Evolutionary conservation across 2,113 vertebrate genomes (phyloP).

Genomic region (Neopipo cinnamomea): DNA sequence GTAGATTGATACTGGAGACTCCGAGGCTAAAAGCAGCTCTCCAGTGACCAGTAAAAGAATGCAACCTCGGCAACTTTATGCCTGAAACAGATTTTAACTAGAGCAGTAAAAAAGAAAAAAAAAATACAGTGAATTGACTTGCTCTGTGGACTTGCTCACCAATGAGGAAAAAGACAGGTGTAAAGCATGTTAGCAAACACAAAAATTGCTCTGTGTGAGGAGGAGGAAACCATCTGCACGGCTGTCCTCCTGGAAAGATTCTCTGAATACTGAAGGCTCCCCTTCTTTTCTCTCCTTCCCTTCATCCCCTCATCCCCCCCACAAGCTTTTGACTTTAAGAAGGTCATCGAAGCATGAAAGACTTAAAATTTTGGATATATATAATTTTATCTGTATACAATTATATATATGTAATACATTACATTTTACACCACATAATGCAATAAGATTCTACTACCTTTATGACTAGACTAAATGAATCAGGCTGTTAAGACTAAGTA

Average conservation of each 20-base stretch:
- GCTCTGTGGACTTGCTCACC: background rate
- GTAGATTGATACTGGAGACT: background rate
- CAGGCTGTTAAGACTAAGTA: background rate
- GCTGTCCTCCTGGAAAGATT: background rate
- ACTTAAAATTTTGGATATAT: background rate
- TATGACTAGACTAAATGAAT: background rate
- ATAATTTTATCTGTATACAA: background rate
- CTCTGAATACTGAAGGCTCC: background rate
- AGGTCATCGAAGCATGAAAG: background rate
- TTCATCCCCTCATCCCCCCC: rapidly evolving
- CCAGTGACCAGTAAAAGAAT: background rate
- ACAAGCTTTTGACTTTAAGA: background rate
- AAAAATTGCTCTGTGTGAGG: background rate
- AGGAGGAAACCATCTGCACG: background rate
- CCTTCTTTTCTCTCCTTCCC: background rate
- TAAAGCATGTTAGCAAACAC: background rate
- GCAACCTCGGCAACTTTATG: background rate
- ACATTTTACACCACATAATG: background rate
- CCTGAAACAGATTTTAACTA: background rate
- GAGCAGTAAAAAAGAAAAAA: background rate
- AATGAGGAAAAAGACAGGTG: background rate
- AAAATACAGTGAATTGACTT: background rate
- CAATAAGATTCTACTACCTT: background rate
- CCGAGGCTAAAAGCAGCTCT: background rate
- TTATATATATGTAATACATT: background rate